Evolutionary conservation across 2,888 invertebrate species (phyloP).

Genomic region (Leptinotarsa rubiginosa): DNA sequence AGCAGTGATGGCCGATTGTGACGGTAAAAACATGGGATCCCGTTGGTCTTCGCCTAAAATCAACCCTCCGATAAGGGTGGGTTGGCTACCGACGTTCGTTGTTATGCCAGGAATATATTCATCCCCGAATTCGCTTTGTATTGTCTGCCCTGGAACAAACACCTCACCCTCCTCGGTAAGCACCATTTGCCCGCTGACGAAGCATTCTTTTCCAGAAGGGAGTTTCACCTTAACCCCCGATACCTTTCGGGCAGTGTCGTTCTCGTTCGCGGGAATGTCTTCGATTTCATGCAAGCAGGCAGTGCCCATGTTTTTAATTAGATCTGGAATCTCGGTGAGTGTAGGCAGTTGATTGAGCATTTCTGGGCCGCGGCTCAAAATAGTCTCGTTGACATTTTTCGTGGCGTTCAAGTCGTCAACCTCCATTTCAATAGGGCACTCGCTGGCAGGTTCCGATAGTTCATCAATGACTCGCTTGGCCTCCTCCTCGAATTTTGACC

Average conservation of each 20-base stretch:
- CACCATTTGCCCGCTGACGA: slow-evolving; percentile 79
- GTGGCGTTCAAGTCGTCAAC: slow-evolving; percentile 72
- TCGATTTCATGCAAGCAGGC: slow-evolving; percentile 72
- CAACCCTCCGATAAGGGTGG: slow-evolving; percentile 79
- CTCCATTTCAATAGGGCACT: slow-evolving; percentile 66
- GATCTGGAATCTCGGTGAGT: slow-evolving; percentile 73
- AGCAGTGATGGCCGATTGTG: slow-evolving; percentile 74
- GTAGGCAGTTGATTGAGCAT: slow-evolving; percentile 73
- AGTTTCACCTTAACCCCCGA: slow-evolving; percentile 66
- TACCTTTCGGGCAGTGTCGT: slow-evolving; percentile 52
- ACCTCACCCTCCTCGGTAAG: slow-evolving; percentile 77
- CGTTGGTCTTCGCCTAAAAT: slow-evolving; percentile 73
- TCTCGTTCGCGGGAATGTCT: slow-evolving; percentile 57
- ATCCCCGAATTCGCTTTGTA: slow-evolving; percentile 76
- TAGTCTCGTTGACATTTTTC: slow-evolving; percentile 72
- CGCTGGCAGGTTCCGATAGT: slow-evolving; percentile 57
- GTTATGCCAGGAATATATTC: slow-evolving; percentile 81
- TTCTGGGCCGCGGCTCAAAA: slow-evolving; percentile 67
- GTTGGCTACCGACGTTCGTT: slow-evolving; percentile 76
- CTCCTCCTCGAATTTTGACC: slow-evolving; percentile 74
- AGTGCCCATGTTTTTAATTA: slow-evolving; percentile 73
- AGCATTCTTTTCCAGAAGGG: slow-evolving; percentile 76
- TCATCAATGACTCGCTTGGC: slow-evolving; percentile 67
- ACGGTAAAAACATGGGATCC: slow-evolving; percentile 76
- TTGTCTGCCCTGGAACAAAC: slow-evolving; percentile 82